Evolutionary conservation across 1,140 invertebrate genomes (phyloP).

Genomic region (Helicoverpa armigera): DNA sequence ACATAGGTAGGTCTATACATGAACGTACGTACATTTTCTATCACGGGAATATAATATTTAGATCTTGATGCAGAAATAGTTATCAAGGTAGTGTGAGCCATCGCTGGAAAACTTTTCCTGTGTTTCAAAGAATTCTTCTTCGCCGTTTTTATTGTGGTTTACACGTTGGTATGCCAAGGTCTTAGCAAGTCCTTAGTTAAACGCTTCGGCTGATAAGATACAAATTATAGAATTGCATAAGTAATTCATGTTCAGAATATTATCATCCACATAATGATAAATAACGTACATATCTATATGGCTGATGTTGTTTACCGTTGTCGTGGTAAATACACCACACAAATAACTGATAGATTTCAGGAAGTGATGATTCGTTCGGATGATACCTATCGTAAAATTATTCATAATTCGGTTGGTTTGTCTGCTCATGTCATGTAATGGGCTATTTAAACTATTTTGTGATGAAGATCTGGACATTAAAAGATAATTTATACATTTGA

Average conservation of each 20-base stretch:
- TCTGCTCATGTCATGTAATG: constrained; percentile 5
- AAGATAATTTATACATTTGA: neutral
- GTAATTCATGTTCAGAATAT: neutral
- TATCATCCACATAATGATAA: neutral
- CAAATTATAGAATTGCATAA: neutral
- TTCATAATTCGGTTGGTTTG: neutral
- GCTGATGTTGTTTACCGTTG: neutral
- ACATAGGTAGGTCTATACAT: no score
- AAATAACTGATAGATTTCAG: constrained; percentile 21
- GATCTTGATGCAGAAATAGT: constrained; percentile 9
- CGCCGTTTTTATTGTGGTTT: constrained; percentile 9
- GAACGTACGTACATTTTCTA: no score
- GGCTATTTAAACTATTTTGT: neutral
- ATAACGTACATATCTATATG: neutral
- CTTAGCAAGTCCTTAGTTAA: neutral
- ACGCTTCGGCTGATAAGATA: neutral
- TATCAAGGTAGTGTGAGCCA: constrained; percentile 1
- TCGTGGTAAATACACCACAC: neutral
- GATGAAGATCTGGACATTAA: neutral
- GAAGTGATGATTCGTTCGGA: constrained; percentile 13
- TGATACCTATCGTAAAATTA: constrained; percentile 19
- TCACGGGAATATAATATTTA: neutral
- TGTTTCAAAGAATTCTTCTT: constrained; percentile 34
- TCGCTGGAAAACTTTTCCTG: constrained; percentile 8
- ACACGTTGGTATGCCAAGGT: constrained; percentile 5